Base-by-base conservation (phyloP, 2,797 vertebrate species). In the Tokudaia muenninki region DNA sequence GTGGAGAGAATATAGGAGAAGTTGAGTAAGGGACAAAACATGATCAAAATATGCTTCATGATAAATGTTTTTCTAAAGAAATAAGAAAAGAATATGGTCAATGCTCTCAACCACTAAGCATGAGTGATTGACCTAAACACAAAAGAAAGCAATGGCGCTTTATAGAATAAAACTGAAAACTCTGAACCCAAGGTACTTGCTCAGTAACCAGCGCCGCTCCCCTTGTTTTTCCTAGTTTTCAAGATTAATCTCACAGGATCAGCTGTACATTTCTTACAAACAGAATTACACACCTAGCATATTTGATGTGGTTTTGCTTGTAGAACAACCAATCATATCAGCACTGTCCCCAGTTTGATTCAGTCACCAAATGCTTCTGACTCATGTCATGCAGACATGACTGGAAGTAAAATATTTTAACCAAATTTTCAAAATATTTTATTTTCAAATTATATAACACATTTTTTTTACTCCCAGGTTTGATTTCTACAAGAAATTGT, bases 61-160 rank as follows among this genome's bases (percentile, higher is more conserved):
- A 9, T 81, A 59, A 59, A 16, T 57, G 6, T 82, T 22, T 82
- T 26, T 41, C 13, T 82, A 61, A 82, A 59, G 3, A 41, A 41
- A 81, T 52, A 77, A 44, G 41, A 77, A 41, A 34, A 31, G 98
- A 99, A 99, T 44, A 99, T 99, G 98, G 98, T 99, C 97, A 98
- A 98, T 96, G 99, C 98, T 93, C 99, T 99, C 94, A 99, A 99
- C 92, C 99, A 99, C 97, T 99, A 99, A 98, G 99, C 99, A 98
- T 99, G 99, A n/a, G 99, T 99, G 97, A 99, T 99, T 99, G 97
- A 99, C 99, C 98, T 99, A 92, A 99, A 99, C 95, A 99, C 99
- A 4, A 99, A 99, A 99, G 5, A 99, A 99, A 98, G 67, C 99
- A 97, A 99, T 99, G 0, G 99, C 99, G 97, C 98, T 99, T 97